Base-by-base conservation (phyloP, 1,140 invertebrate genomes). In the Venturia canescens region DNA sequence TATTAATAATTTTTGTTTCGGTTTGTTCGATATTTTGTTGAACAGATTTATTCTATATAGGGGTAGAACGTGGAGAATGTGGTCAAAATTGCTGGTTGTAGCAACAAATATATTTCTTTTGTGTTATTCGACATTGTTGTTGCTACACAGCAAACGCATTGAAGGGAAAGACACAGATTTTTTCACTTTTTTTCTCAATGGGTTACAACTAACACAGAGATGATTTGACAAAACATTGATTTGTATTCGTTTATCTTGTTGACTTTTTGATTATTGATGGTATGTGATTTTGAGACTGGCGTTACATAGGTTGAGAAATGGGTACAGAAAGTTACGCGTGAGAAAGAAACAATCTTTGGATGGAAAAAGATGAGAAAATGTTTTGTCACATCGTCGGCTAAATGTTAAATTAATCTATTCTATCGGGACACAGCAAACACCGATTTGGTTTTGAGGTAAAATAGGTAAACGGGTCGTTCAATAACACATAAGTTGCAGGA, bases 391-490 rank as follows among this genome's bases (percentile, higher is more conserved):
- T 88, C 88, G 86, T 83, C 67, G 70, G 83, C 82, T 89, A 87
- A 87, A 87, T 85, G 74, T 88, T 74, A 82, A 86, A 86, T 57
- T 82, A 85, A 85, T 86, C 89, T 91, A 91, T 88, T 87, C 88
- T 90, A 90, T 89, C 85, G 83, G 87, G 87, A 88, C 66, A 91
- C 90, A 90, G 85, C 89, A 88, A 91, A 91, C 88, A 90, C 80
- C 90, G 86, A 90, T 87, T 86, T 88, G 87, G 87, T 88, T 86
- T 85, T 84, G 71, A 84, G 87, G 80, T 87, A 82, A 84, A 84
- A 80, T 85, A 53, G 53, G 50, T 79, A 63, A 63, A 63, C 48
- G 69, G 53, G 53, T 57, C 5, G 82, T 88, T 81, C 79, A 85
- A 84, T 83, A 75, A 85, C 75, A 88, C 78, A 85, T 82, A 82